Conservation (phyloP, 2,113 vertebrate species). For the Oryzias celebensis region DNA sequence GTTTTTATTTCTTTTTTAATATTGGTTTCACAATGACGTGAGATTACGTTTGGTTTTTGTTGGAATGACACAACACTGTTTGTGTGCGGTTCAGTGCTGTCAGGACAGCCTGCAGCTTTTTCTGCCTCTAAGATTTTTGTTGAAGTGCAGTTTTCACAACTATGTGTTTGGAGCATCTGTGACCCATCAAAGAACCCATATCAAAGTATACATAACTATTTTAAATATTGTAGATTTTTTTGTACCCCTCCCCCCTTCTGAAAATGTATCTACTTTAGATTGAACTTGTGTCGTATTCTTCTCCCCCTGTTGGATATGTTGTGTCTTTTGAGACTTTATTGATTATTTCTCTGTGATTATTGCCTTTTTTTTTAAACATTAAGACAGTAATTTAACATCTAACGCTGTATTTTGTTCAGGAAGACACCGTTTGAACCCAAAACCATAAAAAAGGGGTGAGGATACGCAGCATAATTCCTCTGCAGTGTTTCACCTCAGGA, state of each 20-base stretch:
- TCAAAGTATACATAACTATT: too few relatives aligned
- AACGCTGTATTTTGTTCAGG: constrained; percentile 5
- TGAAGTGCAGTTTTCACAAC: constrained; percentile 30
- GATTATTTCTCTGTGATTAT: too few relatives aligned
- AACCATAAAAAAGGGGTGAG: not conserved
- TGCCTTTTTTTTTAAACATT: too few relatives aligned
- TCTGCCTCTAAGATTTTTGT: constrained; percentile 52
- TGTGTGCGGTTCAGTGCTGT: constrained; percentile 43
- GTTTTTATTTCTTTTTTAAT: constrained; percentile 12
- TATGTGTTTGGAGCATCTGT: constrained; percentile 55
- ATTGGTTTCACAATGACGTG: constrained; percentile 1
- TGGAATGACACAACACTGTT: constrained; percentile 29
- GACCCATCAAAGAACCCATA: constrained; percentile 3
- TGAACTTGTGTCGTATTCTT: too few relatives aligned
- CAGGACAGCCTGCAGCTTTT: constrained; percentile 26
- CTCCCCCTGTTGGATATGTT: too few relatives aligned
- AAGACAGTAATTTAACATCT: too few relatives aligned
- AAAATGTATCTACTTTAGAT: too few relatives aligned
- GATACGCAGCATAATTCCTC: constrained; percentile 11
- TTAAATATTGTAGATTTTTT: too few relatives aligned
- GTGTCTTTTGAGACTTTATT: too few relatives aligned
- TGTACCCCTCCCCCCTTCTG: too few relatives aligned
- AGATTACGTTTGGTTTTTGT: constrained; percentile 29
- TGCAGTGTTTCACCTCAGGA: constrained; percentile 5
- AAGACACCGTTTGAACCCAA: constrained; percentile 12